These are phyloP conservation scores for Sterna hirundo DNA, from an alignment of 2,113 vertebrate genomes.

Conservation along the genomic window DNA sequence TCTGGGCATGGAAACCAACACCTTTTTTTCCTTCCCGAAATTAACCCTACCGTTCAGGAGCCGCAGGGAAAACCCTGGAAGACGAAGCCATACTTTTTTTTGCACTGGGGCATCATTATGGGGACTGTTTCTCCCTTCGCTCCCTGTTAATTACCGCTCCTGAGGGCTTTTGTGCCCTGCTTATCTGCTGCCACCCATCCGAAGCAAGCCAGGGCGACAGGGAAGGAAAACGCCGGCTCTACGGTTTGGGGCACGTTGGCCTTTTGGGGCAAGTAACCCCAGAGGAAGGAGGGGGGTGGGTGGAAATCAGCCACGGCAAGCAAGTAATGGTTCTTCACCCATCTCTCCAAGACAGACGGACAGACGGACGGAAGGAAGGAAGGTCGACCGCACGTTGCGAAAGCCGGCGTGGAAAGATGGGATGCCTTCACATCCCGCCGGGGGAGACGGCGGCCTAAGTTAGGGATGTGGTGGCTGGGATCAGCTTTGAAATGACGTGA, in stretches of 20 bases:
- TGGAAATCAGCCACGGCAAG: background rate
- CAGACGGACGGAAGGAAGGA: background rate
- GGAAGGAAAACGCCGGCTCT: background rate
- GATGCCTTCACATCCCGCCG: background rate
- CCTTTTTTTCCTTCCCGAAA: background rate
- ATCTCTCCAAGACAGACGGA: too few relatives aligned
- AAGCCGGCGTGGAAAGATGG: background rate
- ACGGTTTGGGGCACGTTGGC: background rate
- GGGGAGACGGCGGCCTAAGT: background rate
- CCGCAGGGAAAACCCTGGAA: background rate
- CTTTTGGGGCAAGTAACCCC: background rate
- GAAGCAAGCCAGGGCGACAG: background rate
- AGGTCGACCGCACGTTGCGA: fast-evolving
- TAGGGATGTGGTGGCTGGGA: slow-evolving; percentile 31
- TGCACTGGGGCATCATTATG: fast-evolving
- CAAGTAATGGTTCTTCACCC: background rate
- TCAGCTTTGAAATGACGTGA: background rate
- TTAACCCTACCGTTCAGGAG: background rate
- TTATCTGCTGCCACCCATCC: background rate
- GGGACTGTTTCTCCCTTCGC: background rate
- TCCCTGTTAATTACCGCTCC: background rate
- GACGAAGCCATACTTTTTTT: background rate
- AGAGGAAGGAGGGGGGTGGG: too few relatives aligned
- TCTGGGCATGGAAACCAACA: background rate
- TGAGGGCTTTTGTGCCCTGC: background rate